phyloP scores from a whole-genome alignment of 2,888 invertebrate species.

The Drosophila subsilvestris region DNA sequence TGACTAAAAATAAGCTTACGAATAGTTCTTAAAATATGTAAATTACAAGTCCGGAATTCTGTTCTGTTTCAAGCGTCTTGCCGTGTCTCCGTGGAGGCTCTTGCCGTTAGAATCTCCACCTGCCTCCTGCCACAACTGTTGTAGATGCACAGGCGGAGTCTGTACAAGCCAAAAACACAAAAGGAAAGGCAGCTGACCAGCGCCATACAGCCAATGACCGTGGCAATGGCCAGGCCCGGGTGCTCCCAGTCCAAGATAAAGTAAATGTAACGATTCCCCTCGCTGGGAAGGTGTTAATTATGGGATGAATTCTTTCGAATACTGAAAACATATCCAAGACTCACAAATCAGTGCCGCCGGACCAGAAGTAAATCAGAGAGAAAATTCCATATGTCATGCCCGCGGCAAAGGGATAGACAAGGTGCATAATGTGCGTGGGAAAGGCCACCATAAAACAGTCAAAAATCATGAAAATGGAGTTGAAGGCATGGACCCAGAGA shows the following conservation, averaged over 20 bases:
- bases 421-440: conserved; percentile 88
- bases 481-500: conserved; percentile 89
- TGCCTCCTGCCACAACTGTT: conserved; percentile 45
- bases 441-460: conserved; percentile 89
- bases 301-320: too few relatives aligned
- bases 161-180: conserved; percentile 68
- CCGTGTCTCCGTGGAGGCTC: not conserved
- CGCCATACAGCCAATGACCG: conserved; percentile 54
- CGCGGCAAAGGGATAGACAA: conserved; percentile 87
- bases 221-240: conserved; percentile 84
- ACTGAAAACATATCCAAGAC: conserved; percentile 37
- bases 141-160: conserved; percentile 44
- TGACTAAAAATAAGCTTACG: not conserved
- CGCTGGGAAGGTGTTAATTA: not conserved
- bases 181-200: conserved; percentile 61
- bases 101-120: conserved; percentile 26
- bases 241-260: conserved; percentile 89
- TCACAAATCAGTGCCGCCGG: conserved; percentile 85
- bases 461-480: conserved; percentile 88
- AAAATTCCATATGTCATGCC: conserved; percentile 86
- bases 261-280: conserved; percentile 86
- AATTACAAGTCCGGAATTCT: too few relatives aligned
- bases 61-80: conserved; percentile 26
- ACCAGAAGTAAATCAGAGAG: conserved; percentile 86
- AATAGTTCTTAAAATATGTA: not conserved